These are phyloP conservation scores for Drosophila baimaii DNA, from an alignment of 1,140 invertebrate species.

Conservation along the genomic window DNA sequence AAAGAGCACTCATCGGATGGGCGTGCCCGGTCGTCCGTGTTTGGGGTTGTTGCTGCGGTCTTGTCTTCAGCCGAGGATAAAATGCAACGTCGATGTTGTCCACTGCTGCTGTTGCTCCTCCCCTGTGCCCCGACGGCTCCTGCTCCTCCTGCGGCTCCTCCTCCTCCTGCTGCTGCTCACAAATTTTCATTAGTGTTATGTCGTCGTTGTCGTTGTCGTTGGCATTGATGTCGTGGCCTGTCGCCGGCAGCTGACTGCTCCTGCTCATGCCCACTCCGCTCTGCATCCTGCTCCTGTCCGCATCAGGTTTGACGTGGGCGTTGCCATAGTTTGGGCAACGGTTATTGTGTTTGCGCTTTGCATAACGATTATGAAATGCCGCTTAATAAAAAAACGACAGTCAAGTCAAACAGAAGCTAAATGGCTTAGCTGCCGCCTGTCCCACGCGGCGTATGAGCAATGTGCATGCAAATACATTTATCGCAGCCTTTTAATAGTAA, in stretches of 20 bases:
- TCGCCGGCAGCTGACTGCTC: slow-evolving; percentile 38
- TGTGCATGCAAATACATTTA: slow-evolving; percentile 23
- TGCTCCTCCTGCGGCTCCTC: too few relatives aligned
- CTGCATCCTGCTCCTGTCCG: slow-evolving; percentile 6
- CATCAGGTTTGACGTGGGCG: slow-evolving; percentile 21
- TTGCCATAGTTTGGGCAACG: slow-evolving; percentile 25
- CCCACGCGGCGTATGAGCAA: slow-evolving; percentile 29
- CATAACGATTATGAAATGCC: slow-evolving; percentile 53
- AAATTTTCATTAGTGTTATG: slow-evolving; percentile 72
- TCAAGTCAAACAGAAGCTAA: slow-evolving; percentile 43
- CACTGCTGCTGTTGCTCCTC: slow-evolving; percentile 16
- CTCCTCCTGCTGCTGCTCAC: slow-evolving; percentile 25
- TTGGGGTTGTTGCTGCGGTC: slow-evolving; percentile 59
- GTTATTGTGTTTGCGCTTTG: slow-evolving; percentile 37
- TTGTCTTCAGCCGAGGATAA: slow-evolving; percentile 41
- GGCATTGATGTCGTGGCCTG: slow-evolving; percentile 39
- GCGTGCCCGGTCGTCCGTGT: slow-evolving; percentile 47
- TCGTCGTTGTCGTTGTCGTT: slow-evolving; percentile 24
- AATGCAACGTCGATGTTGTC: slow-evolving; percentile 62
- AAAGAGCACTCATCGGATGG: slow-evolving; percentile 30
- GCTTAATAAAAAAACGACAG: slow-evolving; percentile 31
- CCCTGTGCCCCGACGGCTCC: neutral
- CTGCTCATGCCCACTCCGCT: slow-evolving; percentile 10
- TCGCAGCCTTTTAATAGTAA: slow-evolving; percentile 40
- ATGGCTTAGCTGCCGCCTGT: slow-evolving; percentile 11